Evolutionary conservation across 2,888 invertebrate species (phyloP).

Genomic region (Andrena trimmerana): DNA sequence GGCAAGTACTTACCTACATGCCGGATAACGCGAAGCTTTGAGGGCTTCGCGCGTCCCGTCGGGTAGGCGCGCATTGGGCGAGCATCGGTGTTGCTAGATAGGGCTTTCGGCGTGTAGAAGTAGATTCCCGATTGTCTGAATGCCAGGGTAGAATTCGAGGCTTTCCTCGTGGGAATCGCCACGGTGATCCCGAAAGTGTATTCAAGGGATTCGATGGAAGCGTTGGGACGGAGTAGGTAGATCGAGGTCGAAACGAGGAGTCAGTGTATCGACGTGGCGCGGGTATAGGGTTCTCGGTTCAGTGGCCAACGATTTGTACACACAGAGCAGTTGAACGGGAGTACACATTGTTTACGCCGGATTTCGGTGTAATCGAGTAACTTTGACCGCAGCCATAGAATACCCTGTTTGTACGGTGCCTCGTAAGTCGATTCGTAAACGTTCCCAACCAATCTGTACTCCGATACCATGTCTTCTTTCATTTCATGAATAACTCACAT

Average conservation of each 20-base stretch:
- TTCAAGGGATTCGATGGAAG: not conserved
- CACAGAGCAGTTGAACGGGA: constrained; percentile 29
- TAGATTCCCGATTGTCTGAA: not conserved
- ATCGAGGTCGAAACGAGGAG: constrained; percentile 27
- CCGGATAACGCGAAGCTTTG: not conserved
- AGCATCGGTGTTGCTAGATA: not conserved
- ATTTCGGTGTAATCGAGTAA: constrained; percentile 48
- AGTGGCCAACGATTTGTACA: constrained; percentile 25
- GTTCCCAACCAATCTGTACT: not conserved
- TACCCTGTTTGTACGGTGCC: not conserved
- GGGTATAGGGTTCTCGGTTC: not conserved
- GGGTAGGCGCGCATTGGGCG: not conserved
- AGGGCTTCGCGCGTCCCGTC: not conserved
- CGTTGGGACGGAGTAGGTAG: constrained; percentile 9
- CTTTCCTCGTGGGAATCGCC: not conserved
- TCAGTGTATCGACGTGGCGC: constrained; percentile 4
- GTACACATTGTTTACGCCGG: constrained; percentile 41
- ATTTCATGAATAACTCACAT: too few relatives aligned
- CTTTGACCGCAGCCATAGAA: not conserved
- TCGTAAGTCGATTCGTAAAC: not conserved
- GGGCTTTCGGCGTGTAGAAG: too few relatives aligned
- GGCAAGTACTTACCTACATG: too few relatives aligned
- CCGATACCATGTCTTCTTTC: too few relatives aligned
- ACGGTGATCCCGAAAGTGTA: not conserved
- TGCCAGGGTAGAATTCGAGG: not conserved